Base-by-base conservation (phyloP, 2,888 invertebrate species). In the Plebejus anna region DNA sequence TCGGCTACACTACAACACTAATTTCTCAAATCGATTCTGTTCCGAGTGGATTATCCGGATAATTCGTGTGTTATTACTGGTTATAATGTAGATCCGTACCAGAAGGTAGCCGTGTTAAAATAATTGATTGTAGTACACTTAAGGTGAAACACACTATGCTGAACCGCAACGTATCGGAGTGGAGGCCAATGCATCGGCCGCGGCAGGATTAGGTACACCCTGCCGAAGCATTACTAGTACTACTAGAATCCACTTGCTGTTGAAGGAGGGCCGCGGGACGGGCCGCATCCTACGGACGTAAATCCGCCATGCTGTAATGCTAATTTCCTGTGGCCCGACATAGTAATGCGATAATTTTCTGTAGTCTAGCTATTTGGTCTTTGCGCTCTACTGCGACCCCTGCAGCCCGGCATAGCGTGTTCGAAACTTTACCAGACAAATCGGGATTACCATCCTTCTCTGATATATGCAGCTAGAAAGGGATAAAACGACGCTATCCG, bases 101-200 rank as follows among this genome's bases (percentile, higher is more conserved):
- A 90, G 87, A 89, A 89, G 89, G 90, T 83, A 89, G 84, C 86
- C 89, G 89, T 85, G 88, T 90, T 90, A 91, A 92, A 90, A 91
- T 92, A 93, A 94, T 92, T 94, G 92, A 93, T 91, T 92, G 92
- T 90, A 90, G 89, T 88, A 89, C 86, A 82, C 84, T 55, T 55
- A 55, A 55, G 83, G 32, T 89, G 88, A 13, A 87, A 89, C 91
- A 91, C 90, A 16, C 85, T 91, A 90, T 87, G 87, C 85, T 90
- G 88, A 47, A 9, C 47, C 47, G 9, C 47, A 47, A 9, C 47
- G 47, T 42, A 42, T 87, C 88, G 32, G 32, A 32, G 32, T 32
- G 32, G 32, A 86, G 42, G 2, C 2, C 42, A 42, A 42, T 42
- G 32, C 32, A 32, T 32, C 1, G 32, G 32, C 32, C 1, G 1